Evolutionary conservation across 2,113 vertebrate genomes (phyloP), one percentile per base, ranked within the genome.

Genomic region (Recurvirostra avosetta): DNA sequence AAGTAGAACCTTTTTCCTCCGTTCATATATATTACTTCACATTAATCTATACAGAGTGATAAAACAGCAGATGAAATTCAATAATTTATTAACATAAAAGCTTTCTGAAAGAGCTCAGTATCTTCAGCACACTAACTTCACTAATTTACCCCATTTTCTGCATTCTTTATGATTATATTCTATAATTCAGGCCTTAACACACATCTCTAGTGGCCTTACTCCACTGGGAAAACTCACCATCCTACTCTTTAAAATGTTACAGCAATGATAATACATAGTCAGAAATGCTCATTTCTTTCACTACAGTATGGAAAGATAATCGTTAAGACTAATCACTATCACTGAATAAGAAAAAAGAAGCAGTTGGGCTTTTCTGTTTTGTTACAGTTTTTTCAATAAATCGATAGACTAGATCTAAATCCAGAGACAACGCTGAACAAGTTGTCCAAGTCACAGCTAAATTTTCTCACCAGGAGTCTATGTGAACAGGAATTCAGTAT

Each of bases 31-130:
- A 95, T 84, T 91, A 89, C 61, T 63, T 92, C 61, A 71, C 67
- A 87, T 89, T 87, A 95, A 96, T 81, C 73, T 81, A 74, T n/a
- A 71, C 7, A 61, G 32, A 68, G 66, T 50, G 41, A 94, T 94
- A 93, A 94, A 96, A 85, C 0, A 52, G 70, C 10, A 88, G 81
- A 75, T 65, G 26, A 95, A 95, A 93, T 95, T 88, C 77, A 82
- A 95, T 90, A 32, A 82, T 76, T 92, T 94, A 82, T 88, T 95
- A 96, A 40, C 62, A 88, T 73, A 82, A 96, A 82, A 91, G 84
- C 74, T 87, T 90, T 85, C 40, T 75, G 32, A 75, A 91, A 85
- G 22, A 85, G 61, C 32, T 82, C 73, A 59, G 7, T 62, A 56
- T 59, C 41, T 88, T 78, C 62, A 84, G 43, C 81, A 71, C 52